Conservation (phyloP, 2,888 invertebrate genomes). For the Mystacides longicornis region DNA sequence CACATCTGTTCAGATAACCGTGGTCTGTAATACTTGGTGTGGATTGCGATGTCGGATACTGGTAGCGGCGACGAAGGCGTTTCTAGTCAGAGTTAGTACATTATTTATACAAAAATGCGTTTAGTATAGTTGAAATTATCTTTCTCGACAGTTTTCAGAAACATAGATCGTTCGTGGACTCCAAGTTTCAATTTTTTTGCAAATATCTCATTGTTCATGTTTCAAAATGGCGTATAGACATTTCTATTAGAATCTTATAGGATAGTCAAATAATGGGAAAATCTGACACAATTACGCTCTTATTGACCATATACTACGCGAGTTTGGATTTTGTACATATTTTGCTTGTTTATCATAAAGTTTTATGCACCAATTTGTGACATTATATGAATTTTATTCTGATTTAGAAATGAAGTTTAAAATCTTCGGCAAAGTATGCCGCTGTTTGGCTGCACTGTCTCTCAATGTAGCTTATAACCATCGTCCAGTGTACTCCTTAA, state of each 20-base stretch:
- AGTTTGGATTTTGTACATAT: not conserved
- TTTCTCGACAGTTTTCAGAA: conserved; percentile 32
- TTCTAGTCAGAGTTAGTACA: conserved; percentile 70
- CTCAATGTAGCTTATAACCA: conserved; percentile 10
- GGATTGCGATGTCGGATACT: conserved; percentile 68
- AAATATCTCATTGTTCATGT: conserved; percentile 51
- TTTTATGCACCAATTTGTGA: not conserved
- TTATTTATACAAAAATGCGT: conserved; percentile 33
- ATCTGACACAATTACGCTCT: not conserved
- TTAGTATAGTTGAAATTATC: conserved; percentile 30
- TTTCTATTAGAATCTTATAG: conserved; percentile 31
- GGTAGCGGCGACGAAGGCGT: conserved; percentile 73
- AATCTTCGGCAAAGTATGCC: not conserved
- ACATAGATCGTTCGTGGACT: conserved; percentile 33
- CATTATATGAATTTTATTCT: not conserved
- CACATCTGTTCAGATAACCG: conserved; percentile 22
- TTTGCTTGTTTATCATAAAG: not conserved
- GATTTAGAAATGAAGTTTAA: not conserved
- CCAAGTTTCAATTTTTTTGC: conserved; percentile 36
- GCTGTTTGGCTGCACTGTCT: conserved; percentile 4
- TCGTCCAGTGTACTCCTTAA: conserved; percentile 2
- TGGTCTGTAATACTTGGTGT: conserved; percentile 47
- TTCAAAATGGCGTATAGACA: conserved; percentile 49
- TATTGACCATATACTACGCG: not conserved
- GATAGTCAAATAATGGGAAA: conserved; percentile 23